Conservation (phyloP, 92 coral and sea anemone species). For the Paramuricea clavata region DNA sequence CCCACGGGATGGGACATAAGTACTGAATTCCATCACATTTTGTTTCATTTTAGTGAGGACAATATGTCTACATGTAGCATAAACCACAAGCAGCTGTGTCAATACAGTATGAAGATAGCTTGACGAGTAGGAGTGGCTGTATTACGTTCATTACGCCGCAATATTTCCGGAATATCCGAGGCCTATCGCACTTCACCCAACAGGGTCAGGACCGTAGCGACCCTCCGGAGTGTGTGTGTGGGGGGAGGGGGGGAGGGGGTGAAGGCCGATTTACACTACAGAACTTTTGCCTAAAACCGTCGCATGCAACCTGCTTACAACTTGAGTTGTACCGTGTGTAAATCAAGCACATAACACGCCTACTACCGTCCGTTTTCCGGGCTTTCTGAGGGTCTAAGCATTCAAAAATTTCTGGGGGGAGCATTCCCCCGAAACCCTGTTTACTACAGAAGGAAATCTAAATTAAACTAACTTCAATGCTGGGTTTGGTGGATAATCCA, state of each 20-base stretch:
- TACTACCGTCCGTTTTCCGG: too few relatives aligned
- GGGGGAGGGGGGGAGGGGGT: too few relatives aligned
- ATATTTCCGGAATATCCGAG: not conserved
- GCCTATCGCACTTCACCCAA: not conserved
- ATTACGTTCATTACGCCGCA: not conserved
- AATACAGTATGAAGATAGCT: conserved; percentile 1
- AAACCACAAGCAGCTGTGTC: conserved; percentile 38
- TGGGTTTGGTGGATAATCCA: too few relatives aligned
- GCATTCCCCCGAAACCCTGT: not conserved
- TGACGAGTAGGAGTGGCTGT: not conserved
- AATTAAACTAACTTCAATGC: not conserved
- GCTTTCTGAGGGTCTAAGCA: too few relatives aligned
- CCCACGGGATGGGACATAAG: conserved; percentile 20
- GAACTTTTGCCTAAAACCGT: too few relatives aligned
- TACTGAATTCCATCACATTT: conserved; percentile 7
- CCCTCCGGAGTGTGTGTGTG: too few relatives aligned
- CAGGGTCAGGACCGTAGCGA: too few relatives aligned
- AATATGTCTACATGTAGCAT: not conserved
- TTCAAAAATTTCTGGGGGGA: too few relatives aligned
- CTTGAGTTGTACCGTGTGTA: too few relatives aligned
- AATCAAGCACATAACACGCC: too few relatives aligned
- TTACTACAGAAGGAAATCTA: not conserved
- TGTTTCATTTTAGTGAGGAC: not conserved
- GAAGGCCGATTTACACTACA: too few relatives aligned
- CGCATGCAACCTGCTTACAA: too few relatives aligned